Base-by-base conservation (phyloP, 2,113 vertebrate species). In the Coracopsis vasa region DNA sequence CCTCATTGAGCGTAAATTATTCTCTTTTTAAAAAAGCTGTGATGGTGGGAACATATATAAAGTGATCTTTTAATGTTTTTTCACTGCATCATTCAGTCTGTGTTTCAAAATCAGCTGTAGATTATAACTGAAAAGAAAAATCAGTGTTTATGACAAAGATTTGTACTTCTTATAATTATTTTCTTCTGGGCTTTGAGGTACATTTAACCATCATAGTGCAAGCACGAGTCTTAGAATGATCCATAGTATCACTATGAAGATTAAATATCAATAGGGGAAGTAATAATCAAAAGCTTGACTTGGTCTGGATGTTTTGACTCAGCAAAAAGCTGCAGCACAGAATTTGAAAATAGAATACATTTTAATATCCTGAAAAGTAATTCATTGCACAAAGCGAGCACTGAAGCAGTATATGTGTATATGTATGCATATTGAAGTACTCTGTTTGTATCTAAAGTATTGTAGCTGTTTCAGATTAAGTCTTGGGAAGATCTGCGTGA, bases 291-390 rank as follows among this genome's bases (percentile, higher is more conserved):
- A 91, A 45, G 31, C 66, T 75, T 45, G 13, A 73, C 20, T 73
- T 84, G 47, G 11, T 51, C 47, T 74, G 37, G 16, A 75, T 73
- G 16, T 61, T 95, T 91, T 80, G 77, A 87, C 58, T 95, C 80
- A 74, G 48, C 45, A 84, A 86, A 81, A 93, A 47, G 37, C 62
- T 91, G 65, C n/a, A 77, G 66, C 39, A n/a, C 37, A 50, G 27
- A 79, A 37, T 89, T 94, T 86, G 44, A 91, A 84, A 79, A 72
- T 5, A 89, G 23, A 15, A 77, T 65, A 35, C 31, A 69, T 87
- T 94, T 91, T 92, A 94, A 81, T 87, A 91, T 58, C 61, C 48
- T 94, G 83, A 89, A 61, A 89, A 89, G 25, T 18, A 81, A 93
- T 87, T 75, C 61, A 39, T 78, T 82, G 69, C 2, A 62, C n/a